Percentiles rank a stretch among this genome's conserved stretches.
These are phyloP conservation scores for Spialia ferax DNA, from an alignment of 2,888 invertebrate species.

Conservation along the genomic window DNA sequence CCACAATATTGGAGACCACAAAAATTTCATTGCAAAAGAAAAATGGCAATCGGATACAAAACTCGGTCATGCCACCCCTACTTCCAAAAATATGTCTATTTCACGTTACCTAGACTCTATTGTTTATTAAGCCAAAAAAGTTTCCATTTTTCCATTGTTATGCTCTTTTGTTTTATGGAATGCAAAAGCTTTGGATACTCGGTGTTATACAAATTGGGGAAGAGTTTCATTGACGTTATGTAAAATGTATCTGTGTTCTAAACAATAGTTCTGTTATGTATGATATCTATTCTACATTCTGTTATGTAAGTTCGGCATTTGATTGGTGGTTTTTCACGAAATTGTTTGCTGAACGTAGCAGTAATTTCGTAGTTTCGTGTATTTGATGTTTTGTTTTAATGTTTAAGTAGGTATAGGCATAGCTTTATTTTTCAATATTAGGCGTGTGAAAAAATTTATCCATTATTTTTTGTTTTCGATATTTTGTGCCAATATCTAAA, in stretches of 20 bases:
- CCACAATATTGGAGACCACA: too few species aligned
- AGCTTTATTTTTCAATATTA: too few species aligned
- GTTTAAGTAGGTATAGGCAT: background rate
- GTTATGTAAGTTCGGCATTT: conserved; percentile 23
- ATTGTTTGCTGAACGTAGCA: background rate
- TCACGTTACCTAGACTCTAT: conserved; percentile 75
- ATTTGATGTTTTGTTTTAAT: background rate
- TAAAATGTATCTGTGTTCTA: conserved; percentile 44
- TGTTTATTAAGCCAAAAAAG: conserved; percentile 80
- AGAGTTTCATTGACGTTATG: conserved; percentile 55
- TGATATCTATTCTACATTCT: conserved; percentile 35
- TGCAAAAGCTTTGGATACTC: conserved; percentile 63
- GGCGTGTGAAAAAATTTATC: too few species aligned
- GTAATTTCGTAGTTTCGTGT: background rate
- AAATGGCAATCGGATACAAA: conserved; percentile 1
- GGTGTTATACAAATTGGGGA: conserved; percentile 62
- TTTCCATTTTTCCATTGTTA: conserved; percentile 75
- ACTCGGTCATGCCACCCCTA: conserved; percentile 57
- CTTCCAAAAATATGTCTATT: conserved; percentile 71
- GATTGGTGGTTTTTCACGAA: conserved; percentile 11
- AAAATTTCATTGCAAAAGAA: background rate
- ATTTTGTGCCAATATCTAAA: too few species aligned
- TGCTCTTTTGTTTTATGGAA: conserved; percentile 78
- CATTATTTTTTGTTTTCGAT: too few species aligned
- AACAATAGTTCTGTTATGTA: conserved; percentile 42